phyloP scores from a whole-genome alignment of 2,888 invertebrate genomes.

The Trachelus troglodyta region DNA sequence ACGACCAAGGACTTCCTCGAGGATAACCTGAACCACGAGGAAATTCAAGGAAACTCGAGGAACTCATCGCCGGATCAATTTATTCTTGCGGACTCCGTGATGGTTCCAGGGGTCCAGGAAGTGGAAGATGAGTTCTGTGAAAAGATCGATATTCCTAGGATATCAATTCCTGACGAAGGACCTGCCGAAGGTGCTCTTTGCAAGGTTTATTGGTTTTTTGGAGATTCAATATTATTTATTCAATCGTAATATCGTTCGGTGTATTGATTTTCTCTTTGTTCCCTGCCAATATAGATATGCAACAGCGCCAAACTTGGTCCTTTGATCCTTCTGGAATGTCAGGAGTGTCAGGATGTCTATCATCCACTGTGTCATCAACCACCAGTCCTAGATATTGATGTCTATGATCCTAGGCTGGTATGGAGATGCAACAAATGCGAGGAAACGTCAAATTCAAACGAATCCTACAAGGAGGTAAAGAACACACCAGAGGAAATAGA shows the following conservation, averaged over 20 bases:
- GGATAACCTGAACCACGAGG: background rate
- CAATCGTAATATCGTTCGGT: background rate
- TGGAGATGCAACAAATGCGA: conserved; percentile 48
- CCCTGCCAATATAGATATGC: conserved; percentile 40
- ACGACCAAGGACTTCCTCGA: conserved; percentile 6
- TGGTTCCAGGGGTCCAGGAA: background rate
- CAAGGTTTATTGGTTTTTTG: conserved; percentile 37
- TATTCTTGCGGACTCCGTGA: background rate
- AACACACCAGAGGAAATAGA: background rate
- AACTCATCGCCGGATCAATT: conserved; percentile 7
- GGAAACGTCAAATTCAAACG: conserved; percentile 5
- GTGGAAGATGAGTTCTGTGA: conserved; percentile 20
- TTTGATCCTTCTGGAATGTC: conserved; percentile 53
- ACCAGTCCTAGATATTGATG: conserved; percentile 44
- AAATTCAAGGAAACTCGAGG: background rate
- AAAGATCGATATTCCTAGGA: conserved; percentile 47
- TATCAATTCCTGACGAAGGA: conserved; percentile 56
- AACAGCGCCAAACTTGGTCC: conserved; percentile 50
- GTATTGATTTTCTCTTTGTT: background rate
- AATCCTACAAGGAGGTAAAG: background rate
- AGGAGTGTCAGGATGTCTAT: conserved; percentile 52
- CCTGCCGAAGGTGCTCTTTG: conserved; percentile 40
- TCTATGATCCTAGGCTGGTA: conserved; percentile 50
- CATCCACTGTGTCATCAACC: conserved; percentile 56
- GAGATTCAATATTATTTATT: background rate